Evolutionary conservation across 2,888 invertebrate genomes (phyloP).

Genomic region (Stomorhina lunata): DNA sequence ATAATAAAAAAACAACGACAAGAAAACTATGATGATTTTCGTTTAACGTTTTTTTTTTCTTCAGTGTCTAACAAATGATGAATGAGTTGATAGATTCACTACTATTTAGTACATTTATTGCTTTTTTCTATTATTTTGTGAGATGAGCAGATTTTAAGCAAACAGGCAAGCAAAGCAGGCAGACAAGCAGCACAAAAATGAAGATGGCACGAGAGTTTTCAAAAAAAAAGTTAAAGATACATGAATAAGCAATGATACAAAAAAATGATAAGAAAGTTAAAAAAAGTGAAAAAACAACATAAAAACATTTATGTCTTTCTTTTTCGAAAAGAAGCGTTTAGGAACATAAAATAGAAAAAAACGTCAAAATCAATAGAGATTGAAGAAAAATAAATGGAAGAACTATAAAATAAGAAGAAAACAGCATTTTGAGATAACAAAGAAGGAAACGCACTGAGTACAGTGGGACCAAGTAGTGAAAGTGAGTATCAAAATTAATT

Average conservation of each 20-base stretch:
- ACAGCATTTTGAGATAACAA: neutral
- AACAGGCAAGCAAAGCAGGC: constrained; percentile 76
- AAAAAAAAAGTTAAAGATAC: neutral
- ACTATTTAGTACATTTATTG: constrained; percentile 28
- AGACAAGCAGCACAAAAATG: constrained; percentile 70
- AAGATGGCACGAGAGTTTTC: constrained; percentile 68
- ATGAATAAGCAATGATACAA: constrained; percentile 23
- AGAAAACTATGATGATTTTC: neutral
- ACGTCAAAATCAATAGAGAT: constrained; percentile 1
- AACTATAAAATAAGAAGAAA: no score
- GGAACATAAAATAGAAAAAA: neutral
- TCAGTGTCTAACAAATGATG: constrained; percentile 40
- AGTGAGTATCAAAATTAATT: no score
- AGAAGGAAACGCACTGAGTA: neutral
- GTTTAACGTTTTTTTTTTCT: constrained; percentile 18
- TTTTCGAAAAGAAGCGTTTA: neutral
- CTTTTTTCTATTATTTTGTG: constrained; percentile 60
- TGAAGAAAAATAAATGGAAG: neutral
- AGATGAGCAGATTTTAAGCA: constrained; percentile 73
- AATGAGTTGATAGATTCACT: constrained; percentile 41
- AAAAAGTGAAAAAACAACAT: neutral
- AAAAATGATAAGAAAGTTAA: neutral
- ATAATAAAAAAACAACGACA: neutral
- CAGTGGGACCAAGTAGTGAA: no score
- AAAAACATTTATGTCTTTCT: neutral